Evolutionary conservation across 2,797 vertebrate species (phyloP).

Genomic region (Eremophila alpestris): DNA sequence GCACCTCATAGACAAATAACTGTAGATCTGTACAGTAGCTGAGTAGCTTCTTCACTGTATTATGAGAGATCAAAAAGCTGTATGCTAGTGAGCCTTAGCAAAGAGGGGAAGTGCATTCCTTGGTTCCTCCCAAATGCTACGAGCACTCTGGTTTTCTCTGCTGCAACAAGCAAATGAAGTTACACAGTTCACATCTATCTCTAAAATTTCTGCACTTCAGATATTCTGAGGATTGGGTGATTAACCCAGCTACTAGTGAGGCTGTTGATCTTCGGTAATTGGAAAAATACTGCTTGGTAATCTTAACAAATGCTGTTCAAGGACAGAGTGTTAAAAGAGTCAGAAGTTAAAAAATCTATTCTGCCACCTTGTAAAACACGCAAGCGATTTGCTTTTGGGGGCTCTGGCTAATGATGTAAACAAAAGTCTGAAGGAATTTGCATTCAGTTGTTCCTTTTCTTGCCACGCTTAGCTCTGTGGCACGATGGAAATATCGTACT

Average conservation of each 20-base stretch:
- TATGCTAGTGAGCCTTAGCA: background rate
- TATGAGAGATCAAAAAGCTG: background rate
- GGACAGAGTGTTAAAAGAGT: background rate
- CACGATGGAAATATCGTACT: background rate
- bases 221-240: background rate
- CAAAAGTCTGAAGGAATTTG: background rate
- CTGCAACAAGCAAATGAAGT: background rate
- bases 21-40: background rate
- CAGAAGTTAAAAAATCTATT: background rate
- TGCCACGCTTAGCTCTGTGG: background rate
- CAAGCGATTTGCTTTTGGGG: background rate
- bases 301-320: background rate
- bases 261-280: background rate
- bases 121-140: background rate
- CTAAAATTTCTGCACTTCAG: background rate
- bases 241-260: background rate
- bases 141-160: background rate
- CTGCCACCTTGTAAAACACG: background rate
- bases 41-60: background rate
- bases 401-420: background rate
- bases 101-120: background rate
- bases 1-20: background rate
- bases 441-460: background rate
- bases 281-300: background rate
- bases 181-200: background rate